Evolutionary conservation across 1,140 invertebrate species (phyloP).

Genomic region (Vanessa atalanta): DNA sequence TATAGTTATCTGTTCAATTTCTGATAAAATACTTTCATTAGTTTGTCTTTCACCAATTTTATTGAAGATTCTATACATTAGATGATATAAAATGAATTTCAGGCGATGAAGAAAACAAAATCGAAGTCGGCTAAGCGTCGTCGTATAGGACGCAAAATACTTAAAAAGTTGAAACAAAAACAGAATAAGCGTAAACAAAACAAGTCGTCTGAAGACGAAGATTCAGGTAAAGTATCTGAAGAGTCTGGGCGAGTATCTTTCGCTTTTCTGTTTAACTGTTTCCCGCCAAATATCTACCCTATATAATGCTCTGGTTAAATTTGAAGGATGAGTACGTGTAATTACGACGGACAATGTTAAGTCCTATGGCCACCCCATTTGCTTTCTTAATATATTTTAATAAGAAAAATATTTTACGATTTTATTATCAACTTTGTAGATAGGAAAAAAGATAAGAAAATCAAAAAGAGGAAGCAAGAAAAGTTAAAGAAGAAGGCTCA

Average conservation of each 20-base stretch:
- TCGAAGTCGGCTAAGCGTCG: slow-evolving; percentile 57
- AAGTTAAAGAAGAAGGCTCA: slow-evolving; percentile 58
- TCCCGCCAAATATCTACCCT: too few species aligned
- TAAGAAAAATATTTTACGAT: slow-evolving; percentile 20
- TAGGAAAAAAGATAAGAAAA: slow-evolving; percentile 58
- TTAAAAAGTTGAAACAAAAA: slow-evolving; percentile 68
- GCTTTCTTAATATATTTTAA: background rate
- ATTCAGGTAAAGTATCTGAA: slow-evolving; percentile 31
- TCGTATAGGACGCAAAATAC: slow-evolving; percentile 54
- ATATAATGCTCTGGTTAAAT: too few species aligned
- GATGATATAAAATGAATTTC: slow-evolving; percentile 22
- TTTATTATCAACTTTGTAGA: slow-evolving; percentile 47
- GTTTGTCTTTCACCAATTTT: too few species aligned
- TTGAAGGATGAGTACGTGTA: too few species aligned
- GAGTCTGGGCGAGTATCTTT: too few species aligned
- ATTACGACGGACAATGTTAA: too few species aligned
- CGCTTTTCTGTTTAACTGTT: too few species aligned
- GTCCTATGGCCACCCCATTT: too few species aligned
- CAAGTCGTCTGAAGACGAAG: slow-evolving; percentile 49
- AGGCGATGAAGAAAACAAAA: slow-evolving; percentile 63
- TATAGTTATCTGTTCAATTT: background rate
- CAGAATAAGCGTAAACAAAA: slow-evolving; percentile 59
- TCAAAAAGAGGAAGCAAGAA: slow-evolving; percentile 59
- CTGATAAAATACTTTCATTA: background rate
- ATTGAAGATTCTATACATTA: too few species aligned